Conservation (phyloP, 2,113 vertebrate species). For the Castor canadensis region DNA sequence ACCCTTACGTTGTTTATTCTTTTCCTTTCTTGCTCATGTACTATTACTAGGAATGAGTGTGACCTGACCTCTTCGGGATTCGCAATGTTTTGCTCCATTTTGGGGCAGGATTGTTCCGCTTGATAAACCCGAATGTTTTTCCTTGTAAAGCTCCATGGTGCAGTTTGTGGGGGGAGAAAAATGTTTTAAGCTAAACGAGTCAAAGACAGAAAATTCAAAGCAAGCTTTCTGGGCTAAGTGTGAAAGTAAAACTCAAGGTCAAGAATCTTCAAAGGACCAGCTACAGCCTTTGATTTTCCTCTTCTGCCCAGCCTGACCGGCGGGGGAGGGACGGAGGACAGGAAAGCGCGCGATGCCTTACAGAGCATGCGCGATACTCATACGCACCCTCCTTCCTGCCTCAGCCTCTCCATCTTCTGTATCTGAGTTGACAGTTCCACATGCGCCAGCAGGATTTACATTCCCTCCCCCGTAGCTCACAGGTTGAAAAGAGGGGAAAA, state of each 20-base stretch:
- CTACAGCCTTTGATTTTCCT: conserved; percentile 15
- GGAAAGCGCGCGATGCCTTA: background rate
- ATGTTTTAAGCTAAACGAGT: background rate
- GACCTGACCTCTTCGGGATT: background rate
- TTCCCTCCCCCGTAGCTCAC: background rate
- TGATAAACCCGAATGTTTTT: background rate
- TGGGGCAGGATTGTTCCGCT: background rate
- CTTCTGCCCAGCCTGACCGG: background rate
- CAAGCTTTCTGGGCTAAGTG: conserved; percentile 16
- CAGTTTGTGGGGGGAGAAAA: background rate
- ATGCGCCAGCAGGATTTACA: background rate
- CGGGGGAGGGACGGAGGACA: no score
- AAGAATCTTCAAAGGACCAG: conserved; percentile 22
- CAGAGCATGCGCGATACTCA: background rate
- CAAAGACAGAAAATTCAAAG: background rate
- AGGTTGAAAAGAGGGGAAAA: background rate
- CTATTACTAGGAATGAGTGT: background rate
- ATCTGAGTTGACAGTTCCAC: background rate
- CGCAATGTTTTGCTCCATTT: background rate
- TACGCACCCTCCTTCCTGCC: background rate
- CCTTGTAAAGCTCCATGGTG: background rate
- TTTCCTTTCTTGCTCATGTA: background rate
- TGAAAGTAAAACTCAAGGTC: conserved; percentile 35
- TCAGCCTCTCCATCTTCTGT: background rate
- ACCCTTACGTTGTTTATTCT: background rate